Base-by-base conservation (phyloP, 2,888 invertebrate species). In the Athripsodes cinereus region DNA sequence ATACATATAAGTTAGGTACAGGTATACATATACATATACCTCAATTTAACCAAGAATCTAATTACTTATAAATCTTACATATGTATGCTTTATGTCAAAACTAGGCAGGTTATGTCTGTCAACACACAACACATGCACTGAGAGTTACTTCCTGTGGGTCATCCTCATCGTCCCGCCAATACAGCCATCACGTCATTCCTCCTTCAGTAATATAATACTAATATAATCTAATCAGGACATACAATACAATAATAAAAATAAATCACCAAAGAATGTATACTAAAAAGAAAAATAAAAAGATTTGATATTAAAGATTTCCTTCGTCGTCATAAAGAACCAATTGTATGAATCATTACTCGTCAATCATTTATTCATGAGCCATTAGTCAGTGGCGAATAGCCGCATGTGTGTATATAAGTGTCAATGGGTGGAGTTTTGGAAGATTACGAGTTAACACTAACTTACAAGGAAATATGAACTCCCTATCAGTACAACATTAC, bases 101-200 rank as follows among this genome's bases (percentile, higher is more conserved):
- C 40, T 40, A 40, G 16, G 40, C 40, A 40, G 40, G 40, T 40
- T n/a, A 40, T 40, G 40, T 40, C 40, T 40, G 40, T 40, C 40
- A 8, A 40, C 13, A 26, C 10, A 26, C 26, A 26, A 26, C 26
- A 26, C 26, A 10, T 26, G 10, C 10, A 26, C 10, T 26, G 40
- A 40, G 40, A 40, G 40, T 40, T 40, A 40, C 40, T 40, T 40
- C 26, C 10, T 26, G 10, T 26, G 3, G 10, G 10, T 26, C 10
- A 26, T 26, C 10, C 26, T 6, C 26, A 26, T 10, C 10, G 10
- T 26, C 26, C 10, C 26, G 5, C 10, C n/a, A n/a, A n/a, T n/a
- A n/a, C n/a, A n/a, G n/a, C n/a, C n/a, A n/a, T n/a, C n/a, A n/a
- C n/a, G n/a, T n/a, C n/a, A n/a, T n/a, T n/a, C n/a, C n/a, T n/a